Percentiles rank a stretch among this genome's conserved stretches.
phyloP scores from a whole-genome alignment of 2,113 vertebrate species.

The Rhegmatorhina hoffmannsi region DNA sequence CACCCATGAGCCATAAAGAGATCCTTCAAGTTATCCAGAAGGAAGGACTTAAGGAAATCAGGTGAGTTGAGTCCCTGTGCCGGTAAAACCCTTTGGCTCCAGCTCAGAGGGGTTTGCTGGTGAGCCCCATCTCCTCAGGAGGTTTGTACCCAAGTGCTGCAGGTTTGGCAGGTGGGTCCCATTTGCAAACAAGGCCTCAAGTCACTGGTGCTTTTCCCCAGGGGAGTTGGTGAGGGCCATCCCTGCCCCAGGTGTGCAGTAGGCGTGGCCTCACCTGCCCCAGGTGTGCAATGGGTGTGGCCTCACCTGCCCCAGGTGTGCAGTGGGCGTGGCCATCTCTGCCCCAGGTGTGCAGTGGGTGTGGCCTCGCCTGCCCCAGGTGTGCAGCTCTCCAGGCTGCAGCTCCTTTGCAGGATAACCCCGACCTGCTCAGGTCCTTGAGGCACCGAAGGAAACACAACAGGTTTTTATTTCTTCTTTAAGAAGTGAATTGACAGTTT shows the following conservation, averaged over 20 bases:
- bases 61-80: slow-evolving; percentile 73
- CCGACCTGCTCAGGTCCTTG: not conserved
- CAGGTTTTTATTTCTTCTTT: not conserved
- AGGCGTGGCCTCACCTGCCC: too few relatives aligned
- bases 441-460: fast-evolving
- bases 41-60: slow-evolving; percentile 96
- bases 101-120: not conserved
- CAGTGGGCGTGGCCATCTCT: too few relatives aligned
- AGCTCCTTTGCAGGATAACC: fast-evolving
- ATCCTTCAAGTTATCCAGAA: slow-evolving; percentile 98
- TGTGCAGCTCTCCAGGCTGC: not conserved
- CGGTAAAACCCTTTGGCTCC: not conserved
- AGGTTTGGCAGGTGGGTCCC: not conserved
- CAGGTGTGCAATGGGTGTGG: too few relatives aligned
- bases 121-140: not conserved
- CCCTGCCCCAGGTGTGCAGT: too few relatives aligned
- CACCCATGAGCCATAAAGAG: slow-evolving; percentile 99
- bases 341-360: too few relatives aligned
- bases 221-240: fast-evolving
- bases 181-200: not conserved
- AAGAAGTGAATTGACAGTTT: not conserved
- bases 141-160: not conserved
- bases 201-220: too few relatives aligned
- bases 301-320: too few relatives aligned
- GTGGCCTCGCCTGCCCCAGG: not conserved